Evolutionary conservation across 1,140 invertebrate genomes (phyloP), one percentile per base, ranked within the genome.

Genomic region (Zaprionus taronus): DNA sequence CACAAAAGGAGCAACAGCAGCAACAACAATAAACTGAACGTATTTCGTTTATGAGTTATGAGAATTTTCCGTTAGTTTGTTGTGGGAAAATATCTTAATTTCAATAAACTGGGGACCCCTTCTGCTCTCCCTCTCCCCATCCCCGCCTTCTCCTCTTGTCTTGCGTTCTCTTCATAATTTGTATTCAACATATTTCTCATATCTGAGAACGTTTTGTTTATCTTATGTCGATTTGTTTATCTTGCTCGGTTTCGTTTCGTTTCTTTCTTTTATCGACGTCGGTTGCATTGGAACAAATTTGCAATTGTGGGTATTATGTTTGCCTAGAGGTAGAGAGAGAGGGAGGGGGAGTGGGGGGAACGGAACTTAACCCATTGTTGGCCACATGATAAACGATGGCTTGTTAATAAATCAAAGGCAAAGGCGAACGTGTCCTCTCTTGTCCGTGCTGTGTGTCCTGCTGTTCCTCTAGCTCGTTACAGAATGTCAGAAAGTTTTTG

Each of bases 341-440:
- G 20, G 20, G 20, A 20, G 2, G 63, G 20, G 5, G 49, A n/a
- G 38, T 20, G 61, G 55, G 71, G 71, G 73, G 69, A 80, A 63
- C 34, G 67, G 68, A 69, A 80, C 68, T 77, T 86, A 86, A 85
- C 83, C 83, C 80, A 77, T 80, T 83, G 80, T 80, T 87, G 83
- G 67, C 83, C 83, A 75, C 83, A 86, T 86, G 83, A 86, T 86
- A 86, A 86, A 86, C 84, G 80, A 89, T 77, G 71, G 84, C 84
- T 89, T 83, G 83, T 86, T 86, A 86, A 86, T 86, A 86, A 86
- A 86, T 86, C 83, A 86, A 82, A 78, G 62, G 84, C 60, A 64
- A 75, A 71, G 58, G 62, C 53, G 63, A 56, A 49, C 55, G 24
- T 79, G 63, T 75, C 51, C 69, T 55, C 58, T 28, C 63, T 28